phyloP scores from a whole-genome alignment of 2,888 invertebrate species.

The Sthenelais limicola region DNA sequence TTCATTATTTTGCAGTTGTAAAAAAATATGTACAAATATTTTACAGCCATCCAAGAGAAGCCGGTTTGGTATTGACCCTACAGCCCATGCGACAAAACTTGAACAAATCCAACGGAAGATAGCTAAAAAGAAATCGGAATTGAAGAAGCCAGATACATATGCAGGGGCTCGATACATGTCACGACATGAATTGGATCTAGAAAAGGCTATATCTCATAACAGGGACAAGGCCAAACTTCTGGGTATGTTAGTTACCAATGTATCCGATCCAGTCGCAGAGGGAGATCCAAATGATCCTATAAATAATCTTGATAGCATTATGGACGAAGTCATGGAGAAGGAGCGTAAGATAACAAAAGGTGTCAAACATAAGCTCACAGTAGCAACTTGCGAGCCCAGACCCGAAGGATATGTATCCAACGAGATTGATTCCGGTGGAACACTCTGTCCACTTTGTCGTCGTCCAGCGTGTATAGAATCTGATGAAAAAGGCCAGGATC shows the following conservation, averaged over 20 bases:
- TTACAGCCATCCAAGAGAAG: slow-evolving; percentile 39
- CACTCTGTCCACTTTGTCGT: slow-evolving; percentile 11
- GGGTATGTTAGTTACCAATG: slow-evolving; percentile 37
- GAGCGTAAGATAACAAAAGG: not conserved
- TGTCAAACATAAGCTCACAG: no score
- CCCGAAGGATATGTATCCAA: not conserved
- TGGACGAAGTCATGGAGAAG: slow-evolving; percentile 33
- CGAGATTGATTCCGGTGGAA: not conserved
- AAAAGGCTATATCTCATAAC: slow-evolving; percentile 55
- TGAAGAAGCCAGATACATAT: slow-evolving; percentile 56
- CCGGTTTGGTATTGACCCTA: slow-evolving; percentile 49
- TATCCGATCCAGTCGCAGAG: slow-evolving; percentile 11
- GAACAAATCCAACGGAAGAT: slow-evolving; percentile 63
- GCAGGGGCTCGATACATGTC: slow-evolving; percentile 52
- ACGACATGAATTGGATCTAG: slow-evolving; percentile 65
- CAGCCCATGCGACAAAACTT: slow-evolving; percentile 51
- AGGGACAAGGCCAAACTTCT: slow-evolving; percentile 51
- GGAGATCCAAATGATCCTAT: slow-evolving; percentile 55
- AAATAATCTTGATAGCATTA: slow-evolving; percentile 53
- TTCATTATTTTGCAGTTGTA: not conserved
- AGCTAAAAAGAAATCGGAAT: slow-evolving; percentile 52
- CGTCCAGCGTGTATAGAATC: no score
- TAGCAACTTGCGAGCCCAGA: slow-evolving; percentile 6
- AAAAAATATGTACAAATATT: not conserved
- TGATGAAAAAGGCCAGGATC: no score